A percentile compares a stretch with the other conserved stretches of the same genome.
phyloP scores from a whole-genome alignment of 2,888 invertebrate species.

The Dichetophora obliterata region DNA sequence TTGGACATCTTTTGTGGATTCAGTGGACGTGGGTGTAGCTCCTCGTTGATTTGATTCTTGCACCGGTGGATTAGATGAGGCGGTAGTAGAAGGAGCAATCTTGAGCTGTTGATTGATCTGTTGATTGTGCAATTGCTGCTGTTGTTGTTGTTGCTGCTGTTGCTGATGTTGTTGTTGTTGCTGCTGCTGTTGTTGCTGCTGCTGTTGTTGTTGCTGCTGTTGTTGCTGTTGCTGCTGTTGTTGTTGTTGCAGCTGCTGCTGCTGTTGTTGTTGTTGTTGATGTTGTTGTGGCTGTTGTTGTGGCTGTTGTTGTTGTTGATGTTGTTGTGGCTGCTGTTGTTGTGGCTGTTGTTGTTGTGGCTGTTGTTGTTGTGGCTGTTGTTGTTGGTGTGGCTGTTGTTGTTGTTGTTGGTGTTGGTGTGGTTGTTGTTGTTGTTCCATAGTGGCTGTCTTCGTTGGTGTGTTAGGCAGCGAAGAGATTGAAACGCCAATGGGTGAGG shows the following conservation, averaged over 20 bases:
- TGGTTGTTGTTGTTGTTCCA: conserved; percentile 42
- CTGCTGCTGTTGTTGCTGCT: conserved; percentile 13
- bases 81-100: conserved; percentile 28
- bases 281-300: conserved; percentile 5
- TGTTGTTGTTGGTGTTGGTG: conserved; percentile 44
- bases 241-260: conserved; percentile 28
- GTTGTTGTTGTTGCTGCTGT: conserved; percentile 44
- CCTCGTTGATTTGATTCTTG: conserved; percentile 22
- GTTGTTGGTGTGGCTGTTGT: conserved; percentile 44
- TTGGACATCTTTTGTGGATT: conserved; percentile 24
- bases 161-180: conserved; percentile 12
- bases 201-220: conserved; percentile 2
- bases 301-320: background rate
- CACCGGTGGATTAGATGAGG: conserved; percentile 31
- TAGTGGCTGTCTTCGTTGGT: conserved; percentile 49
- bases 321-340: background rate
- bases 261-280: conserved; percentile 23
- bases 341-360: background rate
- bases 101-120: conserved; percentile 32
- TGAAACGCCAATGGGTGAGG: conserved; percentile 49
- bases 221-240: conserved; percentile 39
- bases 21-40: conserved; percentile 22
- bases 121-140: conserved; percentile 33
- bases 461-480: conserved; percentile 55
- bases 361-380: conserved; percentile 30